Evolutionary conservation across 2,888 invertebrate genomes (phyloP).

Genomic region (Deroplatys truncata): DNA sequence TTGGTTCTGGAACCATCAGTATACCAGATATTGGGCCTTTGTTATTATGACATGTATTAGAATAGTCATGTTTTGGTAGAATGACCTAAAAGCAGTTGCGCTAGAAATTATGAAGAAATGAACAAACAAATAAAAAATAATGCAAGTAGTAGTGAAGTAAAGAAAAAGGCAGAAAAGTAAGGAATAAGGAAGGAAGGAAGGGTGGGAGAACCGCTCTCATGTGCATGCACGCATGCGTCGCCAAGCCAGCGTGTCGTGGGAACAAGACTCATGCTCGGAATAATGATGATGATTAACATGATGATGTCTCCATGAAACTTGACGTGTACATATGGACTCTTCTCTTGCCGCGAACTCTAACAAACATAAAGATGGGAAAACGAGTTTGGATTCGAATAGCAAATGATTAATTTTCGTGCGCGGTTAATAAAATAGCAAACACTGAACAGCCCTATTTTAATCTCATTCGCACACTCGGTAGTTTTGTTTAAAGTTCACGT

Average conservation of each 20-base stretch:
- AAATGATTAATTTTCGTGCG: background rate
- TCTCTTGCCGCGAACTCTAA: background rate
- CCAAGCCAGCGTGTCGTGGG: slow-evolving; percentile 23
- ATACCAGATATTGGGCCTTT: too few relatives aligned
- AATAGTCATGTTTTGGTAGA: too few relatives aligned
- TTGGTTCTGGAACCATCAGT: too few relatives aligned
- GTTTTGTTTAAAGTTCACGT: too few relatives aligned
- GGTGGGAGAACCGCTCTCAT: background rate
- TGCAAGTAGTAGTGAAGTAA: background rate
- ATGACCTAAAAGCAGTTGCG: too few relatives aligned
- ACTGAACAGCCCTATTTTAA: too few relatives aligned
- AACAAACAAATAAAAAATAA: background rate
- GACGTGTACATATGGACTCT: background rate
- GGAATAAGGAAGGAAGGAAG: too few relatives aligned
- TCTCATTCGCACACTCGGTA: too few relatives aligned
- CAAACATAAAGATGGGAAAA: background rate
- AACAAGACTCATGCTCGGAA: slow-evolving; percentile 24
- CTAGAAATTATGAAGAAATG: background rate
- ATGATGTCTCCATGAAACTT: slow-evolving; percentile 14
- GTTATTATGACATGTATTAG: too few relatives aligned
- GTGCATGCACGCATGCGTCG: background rate
- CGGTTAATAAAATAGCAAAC: background rate
- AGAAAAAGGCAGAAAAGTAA: background rate
- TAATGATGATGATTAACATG: slow-evolving; percentile 25
- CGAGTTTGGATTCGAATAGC: background rate